These are phyloP conservation scores for Agriopis marginaria DNA, from an alignment of 2,888 invertebrate species.

Conservation along the genomic window DNA sequence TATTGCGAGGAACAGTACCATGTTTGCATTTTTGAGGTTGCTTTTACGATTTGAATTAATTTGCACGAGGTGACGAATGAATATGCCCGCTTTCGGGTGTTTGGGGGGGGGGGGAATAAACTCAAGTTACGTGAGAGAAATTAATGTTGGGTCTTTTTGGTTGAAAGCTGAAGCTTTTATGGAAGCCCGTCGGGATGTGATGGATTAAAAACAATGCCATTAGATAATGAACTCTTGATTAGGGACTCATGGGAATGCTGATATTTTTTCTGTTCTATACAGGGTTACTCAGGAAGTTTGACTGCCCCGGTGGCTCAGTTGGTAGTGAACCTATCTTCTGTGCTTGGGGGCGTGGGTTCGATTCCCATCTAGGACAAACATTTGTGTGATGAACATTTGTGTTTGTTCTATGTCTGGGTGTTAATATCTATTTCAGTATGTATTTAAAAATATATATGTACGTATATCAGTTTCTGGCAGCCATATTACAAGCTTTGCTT, in stretches of 20 bases:
- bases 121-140: slow-evolving; percentile 33
- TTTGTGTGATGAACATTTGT: no score
- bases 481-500: no score
- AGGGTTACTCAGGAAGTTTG: no score
- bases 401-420: no score
- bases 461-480: no score
- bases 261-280: neutral
- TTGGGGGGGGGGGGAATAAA: slow-evolving; percentile 18
- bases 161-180: slow-evolving; percentile 10
- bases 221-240: slow-evolving; percentile 24
- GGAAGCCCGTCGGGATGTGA: slow-evolving; percentile 13
- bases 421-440: no score
- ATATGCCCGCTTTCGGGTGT: slow-evolving; percentile 30
- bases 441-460: no score
- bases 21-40: slow-evolving; percentile 39
- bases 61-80: slow-evolving; percentile 38
- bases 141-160: slow-evolving; percentile 26
- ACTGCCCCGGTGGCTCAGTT: no score
- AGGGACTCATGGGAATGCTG: neutral
- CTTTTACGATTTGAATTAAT: slow-evolving; percentile 41
- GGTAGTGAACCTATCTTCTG: no score
- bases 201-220: slow-evolving; percentile 19
- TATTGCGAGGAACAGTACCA: slow-evolving; percentile 22
- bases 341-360: no score
- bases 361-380: no score